Conservation (phyloP, 1,140 invertebrate genomes). For the Stegodyphus mimosarum region DNA sequence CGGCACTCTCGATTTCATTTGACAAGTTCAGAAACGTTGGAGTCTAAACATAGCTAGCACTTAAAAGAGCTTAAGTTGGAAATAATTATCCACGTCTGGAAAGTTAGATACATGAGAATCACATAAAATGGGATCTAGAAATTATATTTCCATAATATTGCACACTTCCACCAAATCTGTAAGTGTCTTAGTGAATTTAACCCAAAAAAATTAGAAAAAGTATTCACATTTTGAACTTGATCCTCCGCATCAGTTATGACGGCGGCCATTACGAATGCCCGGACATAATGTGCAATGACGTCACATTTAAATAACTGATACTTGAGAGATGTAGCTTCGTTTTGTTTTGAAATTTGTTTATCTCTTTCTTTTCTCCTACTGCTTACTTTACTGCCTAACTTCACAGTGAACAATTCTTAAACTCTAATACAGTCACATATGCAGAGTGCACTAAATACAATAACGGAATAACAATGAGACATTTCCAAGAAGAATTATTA, state of each 20-base stretch:
- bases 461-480: too few relatives aligned
- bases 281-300: slow-evolving; percentile 59
- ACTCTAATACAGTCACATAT: too few relatives aligned
- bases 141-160: too few relatives aligned
- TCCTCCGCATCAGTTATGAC: slow-evolving; percentile 47
- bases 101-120: background rate
- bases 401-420: too few relatives aligned
- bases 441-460: too few relatives aligned
- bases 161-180: background rate
- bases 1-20: background rate
- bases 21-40: background rate
- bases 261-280: slow-evolving; percentile 59
- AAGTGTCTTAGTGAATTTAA: background rate
- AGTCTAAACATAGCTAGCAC: background rate
- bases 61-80: background rate
- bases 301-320: slow-evolving; percentile 55
- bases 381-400: too few relatives aligned
- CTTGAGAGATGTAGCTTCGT: slow-evolving; percentile 18
- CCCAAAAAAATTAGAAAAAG: slow-evolving; percentile 7
- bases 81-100: slow-evolving; percentile 18
- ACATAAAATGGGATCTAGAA: too few relatives aligned
- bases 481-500: too few relatives aligned
- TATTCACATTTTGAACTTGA: slow-evolving; percentile 56
- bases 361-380: too few relatives aligned
- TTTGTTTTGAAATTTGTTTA: background rate